Conservation (phyloP, 1,140 invertebrate species). For the Bombus consobrinus region DNA sequence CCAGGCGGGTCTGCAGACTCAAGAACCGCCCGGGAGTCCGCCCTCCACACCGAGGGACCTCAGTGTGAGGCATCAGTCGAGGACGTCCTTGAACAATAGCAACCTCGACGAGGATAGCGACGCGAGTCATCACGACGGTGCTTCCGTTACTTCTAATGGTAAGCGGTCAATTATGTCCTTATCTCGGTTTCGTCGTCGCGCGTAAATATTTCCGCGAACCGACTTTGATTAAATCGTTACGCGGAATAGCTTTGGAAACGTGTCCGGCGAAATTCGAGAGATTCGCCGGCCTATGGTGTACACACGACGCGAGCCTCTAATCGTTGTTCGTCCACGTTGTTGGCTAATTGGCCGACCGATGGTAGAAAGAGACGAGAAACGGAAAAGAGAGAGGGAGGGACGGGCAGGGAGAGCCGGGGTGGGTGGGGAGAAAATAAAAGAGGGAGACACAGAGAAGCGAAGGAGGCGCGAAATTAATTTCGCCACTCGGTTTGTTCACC, state of each 20-base stretch:
- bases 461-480: constrained; percentile 30
- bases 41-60: constrained; percentile 79
- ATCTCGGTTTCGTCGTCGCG: constrained; percentile 15
- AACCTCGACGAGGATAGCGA: constrained; percentile 81
- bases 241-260: not conserved
- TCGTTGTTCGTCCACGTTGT: constrained; percentile 1
- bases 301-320: not conserved
- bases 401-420: too few species aligned
- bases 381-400: not conserved
- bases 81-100: constrained; percentile 74
- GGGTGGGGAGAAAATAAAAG: not conserved
- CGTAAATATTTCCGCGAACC: constrained; percentile 10
- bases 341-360: not conserved
- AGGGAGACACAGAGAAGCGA: not conserved
- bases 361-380: not conserved
- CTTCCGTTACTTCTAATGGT: constrained; percentile 81
- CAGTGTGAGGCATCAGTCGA: constrained; percentile 77
- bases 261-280: constrained; percentile 1
- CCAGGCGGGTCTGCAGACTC: constrained; percentile 73
- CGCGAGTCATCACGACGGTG: constrained; percentile 79
- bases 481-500: constrained; percentile 19
- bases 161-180: constrained; percentile 59
- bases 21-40: constrained; percentile 79
- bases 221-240: not conserved
- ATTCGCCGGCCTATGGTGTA: too few species aligned